Percentiles rank a stretch among this genome's conserved stretches.
phyloP scores from a whole-genome alignment of 2,888 invertebrate species.

The Helicoverpa assulta region DNA sequence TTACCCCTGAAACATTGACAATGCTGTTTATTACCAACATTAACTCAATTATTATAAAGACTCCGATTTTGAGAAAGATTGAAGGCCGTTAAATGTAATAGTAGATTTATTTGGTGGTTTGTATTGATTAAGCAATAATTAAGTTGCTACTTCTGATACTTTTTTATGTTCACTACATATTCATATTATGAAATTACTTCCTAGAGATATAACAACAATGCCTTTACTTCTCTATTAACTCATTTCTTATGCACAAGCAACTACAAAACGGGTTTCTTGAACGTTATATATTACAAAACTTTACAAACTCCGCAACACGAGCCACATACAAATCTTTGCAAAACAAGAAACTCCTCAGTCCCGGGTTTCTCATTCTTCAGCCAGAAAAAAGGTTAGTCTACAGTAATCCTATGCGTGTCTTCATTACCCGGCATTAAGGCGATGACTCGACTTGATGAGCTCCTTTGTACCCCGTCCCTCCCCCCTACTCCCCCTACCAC shows the following conservation, averaged over 20 bases:
- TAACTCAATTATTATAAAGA: slow-evolving; percentile 8
- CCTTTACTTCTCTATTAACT: neutral
- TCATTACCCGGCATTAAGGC: slow-evolving; percentile 71
- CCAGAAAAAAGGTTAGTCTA: slow-evolving; percentile 42
- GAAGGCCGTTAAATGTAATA: too few relatives aligned
- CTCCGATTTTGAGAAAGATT: neutral
- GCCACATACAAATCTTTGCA: slow-evolving; percentile 25
- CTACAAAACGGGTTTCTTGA: neutral
- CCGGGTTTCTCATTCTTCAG: slow-evolving; percentile 39
- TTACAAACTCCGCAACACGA: slow-evolving; percentile 13
- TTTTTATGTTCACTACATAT: too few relatives aligned
- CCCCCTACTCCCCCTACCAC: slow-evolving; percentile 5
- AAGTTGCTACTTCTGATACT: too few relatives aligned
- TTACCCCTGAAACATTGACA: slow-evolving; percentile 22
- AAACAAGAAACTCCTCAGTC: slow-evolving; percentile 6
- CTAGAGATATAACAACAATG: too few relatives aligned
- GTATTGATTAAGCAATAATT: too few relatives aligned
- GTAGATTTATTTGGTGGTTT: neutral
- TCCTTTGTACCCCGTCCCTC: slow-evolving; percentile 49
- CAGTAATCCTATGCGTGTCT: slow-evolving; percentile 63
- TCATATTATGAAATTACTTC: too few relatives aligned
- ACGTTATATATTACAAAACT: neutral
- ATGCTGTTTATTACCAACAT: slow-evolving; percentile 14
- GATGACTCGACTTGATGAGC: slow-evolving; percentile 75
- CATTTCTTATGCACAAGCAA: slow-evolving; percentile 6